A percentile compares a stretch with the other conserved stretches of the same genome.
These are phyloP conservation scores for Merops nubicus DNA, from an alignment of 2,113 vertebrate genomes.

Conservation along the genomic window DNA sequence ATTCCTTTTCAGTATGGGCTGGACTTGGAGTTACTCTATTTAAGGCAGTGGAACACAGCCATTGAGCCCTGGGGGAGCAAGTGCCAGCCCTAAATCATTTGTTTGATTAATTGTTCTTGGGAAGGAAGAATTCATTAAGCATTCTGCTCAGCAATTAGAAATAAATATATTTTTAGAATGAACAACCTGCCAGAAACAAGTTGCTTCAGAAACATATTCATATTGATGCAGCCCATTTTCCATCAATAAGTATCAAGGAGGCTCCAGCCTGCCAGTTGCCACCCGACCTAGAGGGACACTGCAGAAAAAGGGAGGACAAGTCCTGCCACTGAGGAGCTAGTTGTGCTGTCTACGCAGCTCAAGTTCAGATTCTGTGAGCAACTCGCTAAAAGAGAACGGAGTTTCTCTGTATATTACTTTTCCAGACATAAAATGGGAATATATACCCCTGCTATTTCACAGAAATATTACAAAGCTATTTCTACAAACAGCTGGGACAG, in stretches of 20 bases:
- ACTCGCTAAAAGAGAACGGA: not conserved
- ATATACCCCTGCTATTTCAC: not conserved
- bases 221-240: conserved; percentile 45
- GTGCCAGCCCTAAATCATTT: conserved; percentile 39
- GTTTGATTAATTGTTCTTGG: conserved; percentile 67
- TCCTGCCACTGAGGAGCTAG: not conserved
- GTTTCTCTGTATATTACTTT: not conserved
- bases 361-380: not conserved
- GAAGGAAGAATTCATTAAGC: conserved; percentile 64
- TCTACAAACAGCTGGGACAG: not conserved
- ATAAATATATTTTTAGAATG: conserved; percentile 67
- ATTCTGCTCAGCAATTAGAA: conserved; percentile 60
- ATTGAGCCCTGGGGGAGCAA: conserved; percentile 35
- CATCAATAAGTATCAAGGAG: not conserved
- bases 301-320: not conserved
- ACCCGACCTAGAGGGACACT: not conserved
- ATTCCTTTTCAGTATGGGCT: not conserved
- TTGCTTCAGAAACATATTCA: conserved; percentile 50
- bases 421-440: not conserved
- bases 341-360: not conserved
- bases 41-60: conserved; percentile 53
- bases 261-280: conserved; percentile 10
- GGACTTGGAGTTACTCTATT: conserved; percentile 3
- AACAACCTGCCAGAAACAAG: conserved; percentile 65
- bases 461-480: not conserved